A percentile compares a stretch with the other conserved stretches of the same genome.
phyloP scores from a whole-genome alignment of 2,113 vertebrate species.

The Coturnix japonica region DNA sequence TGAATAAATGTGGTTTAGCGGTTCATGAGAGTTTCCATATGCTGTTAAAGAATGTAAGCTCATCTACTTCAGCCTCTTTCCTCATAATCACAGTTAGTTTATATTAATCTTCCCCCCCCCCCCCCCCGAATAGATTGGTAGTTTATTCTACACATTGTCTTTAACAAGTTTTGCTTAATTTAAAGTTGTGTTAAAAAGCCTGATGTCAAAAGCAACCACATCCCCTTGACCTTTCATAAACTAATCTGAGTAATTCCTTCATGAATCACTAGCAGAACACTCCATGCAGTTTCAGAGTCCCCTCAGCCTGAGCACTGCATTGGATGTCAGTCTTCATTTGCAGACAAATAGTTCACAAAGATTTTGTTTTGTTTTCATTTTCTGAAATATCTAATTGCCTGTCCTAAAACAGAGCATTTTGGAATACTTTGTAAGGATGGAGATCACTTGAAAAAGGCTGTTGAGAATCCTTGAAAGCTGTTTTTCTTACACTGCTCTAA shows the following conservation, averaged over 20 bases:
- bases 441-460: neutral
- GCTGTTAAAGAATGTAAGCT: neutral
- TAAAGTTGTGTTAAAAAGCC: neutral
- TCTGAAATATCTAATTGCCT: neutral
- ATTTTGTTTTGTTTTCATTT: neutral
- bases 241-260: neutral
- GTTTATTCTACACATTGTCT: neutral
- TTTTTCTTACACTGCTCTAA: neutral
- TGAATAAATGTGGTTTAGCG: neutral
- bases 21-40: neutral
- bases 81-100: neutral
- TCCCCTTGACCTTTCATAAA: neutral
- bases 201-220: neutral
- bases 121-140: neutral
- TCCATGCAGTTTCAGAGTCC: neutral
- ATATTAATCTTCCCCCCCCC: neutral
- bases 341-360: neutral
- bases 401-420: neutral
- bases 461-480: neutral
- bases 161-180: neutral
- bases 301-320: neutral
- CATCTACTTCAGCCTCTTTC: neutral
- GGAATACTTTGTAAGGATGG: neutral
- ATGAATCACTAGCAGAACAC: neutral
- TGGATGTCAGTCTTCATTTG: neutral